These are phyloP conservation scores for Drosophila ustulata DNA, from an alignment of 2,888 invertebrate species.

Conservation along the genomic window DNA sequence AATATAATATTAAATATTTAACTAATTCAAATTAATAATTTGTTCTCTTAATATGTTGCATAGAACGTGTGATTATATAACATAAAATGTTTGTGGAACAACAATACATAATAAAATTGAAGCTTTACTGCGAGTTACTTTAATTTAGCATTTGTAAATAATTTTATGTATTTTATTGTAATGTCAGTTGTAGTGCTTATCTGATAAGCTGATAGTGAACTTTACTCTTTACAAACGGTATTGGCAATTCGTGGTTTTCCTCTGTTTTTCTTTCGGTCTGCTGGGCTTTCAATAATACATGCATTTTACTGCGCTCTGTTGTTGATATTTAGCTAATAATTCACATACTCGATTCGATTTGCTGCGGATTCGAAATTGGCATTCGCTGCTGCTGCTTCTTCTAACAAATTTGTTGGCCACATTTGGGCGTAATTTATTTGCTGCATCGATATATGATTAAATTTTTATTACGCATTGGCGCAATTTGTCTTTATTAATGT, in stretches of 20 bases:
- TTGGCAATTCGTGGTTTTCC: neutral
- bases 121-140: too few species aligned
- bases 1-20: too few species aligned
- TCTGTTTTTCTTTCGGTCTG: neutral
- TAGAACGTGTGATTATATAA: too few species aligned
- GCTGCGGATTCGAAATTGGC: constrained; percentile 7
- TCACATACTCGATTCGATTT: constrained; percentile 23
- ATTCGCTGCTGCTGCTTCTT: neutral
- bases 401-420: constrained; percentile 11
- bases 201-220: neutral
- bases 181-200: neutral
- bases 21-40: too few species aligned
- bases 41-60: too few species aligned
- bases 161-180: neutral
- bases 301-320: constrained; percentile 26
- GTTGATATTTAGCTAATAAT: constrained; percentile 39
- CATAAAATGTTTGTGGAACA: too few species aligned
- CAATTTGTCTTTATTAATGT: constrained; percentile 29
- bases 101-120: too few species aligned
- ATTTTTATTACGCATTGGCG: constrained; percentile 39
- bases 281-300: constrained; percentile 15
- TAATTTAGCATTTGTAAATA: neutral
- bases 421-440: constrained; percentile 41
- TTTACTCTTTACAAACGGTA: constrained; percentile 12
- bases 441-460: constrained; percentile 42